Evolutionary conservation across 2,888 invertebrate species (phyloP), one percentile per base, ranked within the genome.

Genomic region (Auanema sp.): DNA sequence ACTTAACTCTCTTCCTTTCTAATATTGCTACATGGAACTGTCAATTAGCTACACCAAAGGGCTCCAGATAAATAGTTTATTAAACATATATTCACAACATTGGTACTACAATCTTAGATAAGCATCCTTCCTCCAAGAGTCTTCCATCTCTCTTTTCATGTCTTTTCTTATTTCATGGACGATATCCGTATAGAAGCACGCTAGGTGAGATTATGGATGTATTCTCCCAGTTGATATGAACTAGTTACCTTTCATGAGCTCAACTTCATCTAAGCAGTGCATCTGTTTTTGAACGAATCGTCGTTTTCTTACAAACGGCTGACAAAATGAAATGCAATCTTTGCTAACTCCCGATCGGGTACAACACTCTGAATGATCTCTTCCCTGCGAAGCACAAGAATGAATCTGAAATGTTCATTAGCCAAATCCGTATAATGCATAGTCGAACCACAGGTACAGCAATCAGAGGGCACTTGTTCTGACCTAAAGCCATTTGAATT

Each of bases 211-310:
- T 5, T 33, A 33, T n/a, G n/a, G n/a, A n/a, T n/a, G 33, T 33
- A 33, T 33, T n/a, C n/a, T n/a, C n/a, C n/a, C 33, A 5, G 33
- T 33, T 33, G 33, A 33, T 5, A 41, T n/a, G 5, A n/a, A 25
- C 24, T 16, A 6, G 14, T 16, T 11, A 60, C 60, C 60, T 60
- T 60, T 60, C 60, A 60, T 60, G 1, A 18, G 44, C 23, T 60
- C 60, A 44, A 60, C 24, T 47, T 60, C 44, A n/a, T 60, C 60
- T 54, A 60, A 54, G 43, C 60, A 60, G 4, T 54, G 24, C 43
- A 60, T 41, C 21, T 60, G 60, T 6, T 54, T 53, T 11, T 42
- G 54, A 23, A 54, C 51, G 8, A 60, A 44, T 8, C 24, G 24
- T 1, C 33, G 21, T 18, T 60, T 18, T 33, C 53, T 55, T 16